Percentiles rank a stretch among this genome's conserved stretches.
Conservation (phyloP, 2,797 vertebrate species). For the Myiotriccus ornatus region DNA sequence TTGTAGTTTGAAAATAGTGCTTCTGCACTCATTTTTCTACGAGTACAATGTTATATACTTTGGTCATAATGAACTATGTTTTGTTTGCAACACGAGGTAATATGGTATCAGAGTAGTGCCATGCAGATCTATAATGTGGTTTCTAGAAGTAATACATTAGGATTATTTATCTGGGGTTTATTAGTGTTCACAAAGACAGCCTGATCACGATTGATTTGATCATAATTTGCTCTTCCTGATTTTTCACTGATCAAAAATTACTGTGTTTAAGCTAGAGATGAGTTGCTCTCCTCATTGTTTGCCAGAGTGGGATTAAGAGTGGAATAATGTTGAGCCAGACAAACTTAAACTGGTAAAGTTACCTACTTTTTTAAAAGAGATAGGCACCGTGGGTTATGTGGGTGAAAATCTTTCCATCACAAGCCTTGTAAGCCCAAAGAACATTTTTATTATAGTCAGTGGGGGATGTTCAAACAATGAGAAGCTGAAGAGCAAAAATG, state of each 20-base stretch:
- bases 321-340: not conserved
- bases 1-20: not conserved
- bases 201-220: not conserved
- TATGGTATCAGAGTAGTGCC: not conserved
- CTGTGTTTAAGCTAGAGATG: not conserved
- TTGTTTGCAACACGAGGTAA: not conserved
- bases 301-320: not conserved
- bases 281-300: not conserved
- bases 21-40: not conserved
- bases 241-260: not conserved
- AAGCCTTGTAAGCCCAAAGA: slow-evolving; percentile 2
- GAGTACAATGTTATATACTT: not conserved
- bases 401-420: slow-evolving; percentile 29
- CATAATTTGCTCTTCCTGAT: not conserved
- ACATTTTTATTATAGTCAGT: not conserved
- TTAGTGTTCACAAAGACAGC: not conserved
- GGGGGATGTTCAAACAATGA: slow-evolving; percentile 17
- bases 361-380: not conserved
- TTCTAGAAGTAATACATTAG: not conserved
- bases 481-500: slow-evolving; percentile 31
- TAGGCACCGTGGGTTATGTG: not conserved
- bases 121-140: not conserved
- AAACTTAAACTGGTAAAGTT: not conserved
- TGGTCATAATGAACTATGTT: not conserved
- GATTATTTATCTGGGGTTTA: not conserved